Percentiles rank a stretch among this genome's conserved stretches.
Conservation (phyloP, 2,888 invertebrate genomes). For the Serrognathus titanus region DNA sequence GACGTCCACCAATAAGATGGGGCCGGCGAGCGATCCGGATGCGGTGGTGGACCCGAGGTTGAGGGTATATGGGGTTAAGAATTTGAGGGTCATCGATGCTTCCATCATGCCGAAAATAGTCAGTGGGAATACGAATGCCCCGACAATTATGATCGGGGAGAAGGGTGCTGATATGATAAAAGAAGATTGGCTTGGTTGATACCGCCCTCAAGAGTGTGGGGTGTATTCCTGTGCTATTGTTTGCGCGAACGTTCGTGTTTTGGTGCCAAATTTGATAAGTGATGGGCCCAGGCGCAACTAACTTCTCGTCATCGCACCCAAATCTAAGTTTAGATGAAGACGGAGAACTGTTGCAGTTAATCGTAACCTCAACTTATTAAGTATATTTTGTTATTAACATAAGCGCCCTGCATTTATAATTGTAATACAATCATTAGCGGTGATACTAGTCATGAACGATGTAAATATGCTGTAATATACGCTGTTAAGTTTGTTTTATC, state of each 20-base stretch:
- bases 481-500: no score
- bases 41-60: conserved; percentile 79
- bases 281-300: not conserved
- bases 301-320: no score
- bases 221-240: not conserved
- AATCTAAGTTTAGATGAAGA: no score
- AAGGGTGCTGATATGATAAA: conserved; percentile 88
- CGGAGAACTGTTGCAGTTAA: no score
- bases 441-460: no score
- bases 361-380: no score
- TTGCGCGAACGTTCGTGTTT: not conserved
- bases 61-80: conserved; percentile 73
- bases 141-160: conserved; percentile 87
- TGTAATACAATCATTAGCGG: not conserved
- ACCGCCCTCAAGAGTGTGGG: no score
- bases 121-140: conserved; percentile 88
- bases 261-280: not conserved
- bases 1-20: conserved; percentile 84
- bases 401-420: not conserved
- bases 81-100: conserved; percentile 76
- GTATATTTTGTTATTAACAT: no score
- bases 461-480: no score
- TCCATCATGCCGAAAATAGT: conserved; percentile 87
- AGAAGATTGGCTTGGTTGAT: conserved; percentile 64
- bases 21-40: conserved; percentile 67